A percentile compares a stretch with the other conserved stretches of the same genome.
Evolutionary conservation across 2,888 invertebrate genomes (phyloP).

Genomic region (Aphodius granarius): DNA sequence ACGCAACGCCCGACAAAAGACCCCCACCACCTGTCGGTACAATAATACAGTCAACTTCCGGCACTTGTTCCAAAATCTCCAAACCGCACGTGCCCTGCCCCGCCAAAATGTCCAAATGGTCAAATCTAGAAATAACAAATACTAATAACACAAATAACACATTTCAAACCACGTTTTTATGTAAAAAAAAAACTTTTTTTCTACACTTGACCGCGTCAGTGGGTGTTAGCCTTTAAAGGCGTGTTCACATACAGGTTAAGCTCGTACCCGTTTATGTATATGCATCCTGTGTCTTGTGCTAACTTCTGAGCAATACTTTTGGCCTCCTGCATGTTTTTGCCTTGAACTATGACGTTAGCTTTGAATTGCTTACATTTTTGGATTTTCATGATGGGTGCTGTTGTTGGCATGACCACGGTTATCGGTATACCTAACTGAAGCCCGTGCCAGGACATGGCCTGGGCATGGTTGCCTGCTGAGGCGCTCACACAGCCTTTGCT

Average conservation of each 20-base stretch:
- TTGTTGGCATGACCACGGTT: conserved; percentile 91
- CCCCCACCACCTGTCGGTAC: conserved; percentile 90
- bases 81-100: conserved; percentile 90
- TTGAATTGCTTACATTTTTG: conserved; percentile 83
- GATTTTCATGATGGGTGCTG: conserved; percentile 95
- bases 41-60: conserved; percentile 80
- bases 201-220: neutral
- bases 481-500: conserved; percentile 84
- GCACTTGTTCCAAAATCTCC: conserved; percentile 86
- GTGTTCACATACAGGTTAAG: neutral
- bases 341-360: conserved; percentile 81
- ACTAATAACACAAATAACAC: no score
- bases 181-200: no score
- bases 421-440: conserved; percentile 62
- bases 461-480: conserved; percentile 92
- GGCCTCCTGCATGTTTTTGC: conserved; percentile 82
- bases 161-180: no score
- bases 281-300: conserved; percentile 68
- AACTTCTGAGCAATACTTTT: conserved; percentile 77
- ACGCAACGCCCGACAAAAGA: conserved; percentile 81
- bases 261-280: conserved; percentile 93
- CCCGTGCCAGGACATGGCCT: conserved; percentile 75
- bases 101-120: conserved; percentile 88
- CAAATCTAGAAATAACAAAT: conserved; percentile 58
- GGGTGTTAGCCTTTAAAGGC: neutral